Evolutionary conservation across 2,888 invertebrate species (phyloP).

Genomic region (Dasypolia templi): DNA sequence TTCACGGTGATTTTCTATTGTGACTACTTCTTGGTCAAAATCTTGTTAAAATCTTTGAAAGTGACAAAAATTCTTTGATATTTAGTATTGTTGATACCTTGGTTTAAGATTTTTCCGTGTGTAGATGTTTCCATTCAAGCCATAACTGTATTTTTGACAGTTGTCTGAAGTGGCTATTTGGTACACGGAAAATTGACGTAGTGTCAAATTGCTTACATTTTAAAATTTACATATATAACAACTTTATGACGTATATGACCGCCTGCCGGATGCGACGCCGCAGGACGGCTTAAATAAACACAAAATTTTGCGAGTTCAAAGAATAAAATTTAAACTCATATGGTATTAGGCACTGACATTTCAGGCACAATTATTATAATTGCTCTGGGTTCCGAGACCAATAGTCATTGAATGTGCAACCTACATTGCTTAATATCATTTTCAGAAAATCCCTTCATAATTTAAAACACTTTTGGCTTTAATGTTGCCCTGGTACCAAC

Average conservation of each 20-base stretch:
- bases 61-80: too few species aligned
- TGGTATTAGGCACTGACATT: conserved; percentile 2
- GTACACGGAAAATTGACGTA: not conserved
- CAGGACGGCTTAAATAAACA: too few species aligned
- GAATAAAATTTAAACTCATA: not conserved
- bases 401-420: conserved; percentile 13
- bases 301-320: not conserved
- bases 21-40: not conserved
- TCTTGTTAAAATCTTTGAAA: not conserved
- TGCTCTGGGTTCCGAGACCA: conserved; percentile 7
- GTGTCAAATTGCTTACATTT: not conserved
- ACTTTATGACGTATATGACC: too few species aligned
- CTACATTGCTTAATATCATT: not conserved
- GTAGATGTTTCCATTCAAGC: too few species aligned
- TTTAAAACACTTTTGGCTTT: not conserved
- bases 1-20: not conserved
- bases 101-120: not conserved
- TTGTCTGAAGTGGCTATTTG: not conserved
- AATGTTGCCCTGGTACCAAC: too few species aligned
- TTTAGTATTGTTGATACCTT: not conserved
- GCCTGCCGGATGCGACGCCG: too few species aligned
- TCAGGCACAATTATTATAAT: conserved; percentile 19
- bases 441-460: conserved; percentile 9
- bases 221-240: too few species aligned
- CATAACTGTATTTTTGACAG: not conserved